Conservation (phyloP, 2,888 invertebrate species). For the Portevinia maculata region DNA sequence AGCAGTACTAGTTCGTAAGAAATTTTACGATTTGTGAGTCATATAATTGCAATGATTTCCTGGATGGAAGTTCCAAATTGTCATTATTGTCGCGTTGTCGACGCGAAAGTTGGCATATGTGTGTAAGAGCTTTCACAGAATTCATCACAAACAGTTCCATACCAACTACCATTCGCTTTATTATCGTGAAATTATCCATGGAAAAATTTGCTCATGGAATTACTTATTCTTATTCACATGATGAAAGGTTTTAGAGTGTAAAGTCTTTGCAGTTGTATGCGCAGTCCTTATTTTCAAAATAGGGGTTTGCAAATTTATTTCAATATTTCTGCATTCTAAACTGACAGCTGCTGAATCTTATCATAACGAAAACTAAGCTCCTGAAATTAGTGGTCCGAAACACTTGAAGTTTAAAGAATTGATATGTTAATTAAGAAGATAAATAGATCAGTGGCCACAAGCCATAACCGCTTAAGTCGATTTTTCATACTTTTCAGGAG, state of each 20-base stretch:
- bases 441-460: too few relatives aligned
- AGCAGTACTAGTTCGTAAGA: conserved; percentile 40
- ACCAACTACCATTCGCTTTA: conserved; percentile 28
- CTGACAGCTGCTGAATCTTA: background rate
- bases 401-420: too few relatives aligned
- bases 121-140: background rate
- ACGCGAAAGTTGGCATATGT: conserved; percentile 28
- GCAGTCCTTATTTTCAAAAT: background rate
- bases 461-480: too few relatives aligned
- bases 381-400: too few relatives aligned
- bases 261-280: conserved; percentile 14
- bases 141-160: background rate
- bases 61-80: conserved; percentile 63
- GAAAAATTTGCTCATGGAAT: conserved; percentile 34
- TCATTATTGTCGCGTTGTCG: conserved; percentile 44
- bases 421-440: too few relatives aligned
- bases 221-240: conserved; percentile 47
- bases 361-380: too few relatives aligned
- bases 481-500: too few relatives aligned
- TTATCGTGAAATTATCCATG: conserved; percentile 63
- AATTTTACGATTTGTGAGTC: conserved; percentile 68
- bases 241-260: conserved; percentile 59
- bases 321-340: background rate
- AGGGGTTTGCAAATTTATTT: conserved; percentile 4
- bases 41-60: conserved; percentile 72